These are phyloP conservation scores for Quiscalus mexicanus DNA, from an alignment of 2,113 vertebrate species.

Conservation along the genomic window DNA sequence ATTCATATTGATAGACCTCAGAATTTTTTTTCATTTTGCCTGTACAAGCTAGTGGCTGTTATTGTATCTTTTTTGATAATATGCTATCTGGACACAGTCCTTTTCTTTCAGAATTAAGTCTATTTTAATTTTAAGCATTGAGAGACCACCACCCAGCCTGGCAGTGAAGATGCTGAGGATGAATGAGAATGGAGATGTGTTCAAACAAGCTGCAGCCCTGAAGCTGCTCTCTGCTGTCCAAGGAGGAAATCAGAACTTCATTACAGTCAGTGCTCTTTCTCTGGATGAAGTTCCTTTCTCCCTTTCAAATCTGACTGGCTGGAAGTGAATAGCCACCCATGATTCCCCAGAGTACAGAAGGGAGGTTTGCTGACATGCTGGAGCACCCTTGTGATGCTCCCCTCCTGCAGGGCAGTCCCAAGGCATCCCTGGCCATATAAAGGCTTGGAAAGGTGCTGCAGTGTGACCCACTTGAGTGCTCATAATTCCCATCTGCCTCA, in stretches of 20 bases:
- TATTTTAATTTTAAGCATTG: neutral
- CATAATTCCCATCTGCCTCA: neutral
- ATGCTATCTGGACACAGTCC: neutral
- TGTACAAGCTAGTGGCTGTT: neutral
- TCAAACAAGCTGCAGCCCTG: neutral
- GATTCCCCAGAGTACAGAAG: neutral
- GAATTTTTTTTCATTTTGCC: neutral
- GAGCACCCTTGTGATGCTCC: neutral
- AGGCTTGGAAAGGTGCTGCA: neutral
- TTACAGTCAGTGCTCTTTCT: neutral
- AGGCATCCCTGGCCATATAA: neutral
- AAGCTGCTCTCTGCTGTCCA: neutral
- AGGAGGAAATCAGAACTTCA: neutral
- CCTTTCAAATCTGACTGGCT: neutral
- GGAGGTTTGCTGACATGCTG: neutral
- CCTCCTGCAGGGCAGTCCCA: neutral
- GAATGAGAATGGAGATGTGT: accelerated
- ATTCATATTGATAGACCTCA: neutral
- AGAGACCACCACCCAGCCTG: neutral
- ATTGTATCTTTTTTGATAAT: neutral
- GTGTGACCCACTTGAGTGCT: neutral
- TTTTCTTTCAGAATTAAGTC: neutral
- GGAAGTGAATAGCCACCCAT: accelerated
- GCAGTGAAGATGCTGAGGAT: neutral
- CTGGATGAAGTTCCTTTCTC: neutral